Conservation (phyloP, 2,797 vertebrate species). For the Diglossa cyanea region DNA sequence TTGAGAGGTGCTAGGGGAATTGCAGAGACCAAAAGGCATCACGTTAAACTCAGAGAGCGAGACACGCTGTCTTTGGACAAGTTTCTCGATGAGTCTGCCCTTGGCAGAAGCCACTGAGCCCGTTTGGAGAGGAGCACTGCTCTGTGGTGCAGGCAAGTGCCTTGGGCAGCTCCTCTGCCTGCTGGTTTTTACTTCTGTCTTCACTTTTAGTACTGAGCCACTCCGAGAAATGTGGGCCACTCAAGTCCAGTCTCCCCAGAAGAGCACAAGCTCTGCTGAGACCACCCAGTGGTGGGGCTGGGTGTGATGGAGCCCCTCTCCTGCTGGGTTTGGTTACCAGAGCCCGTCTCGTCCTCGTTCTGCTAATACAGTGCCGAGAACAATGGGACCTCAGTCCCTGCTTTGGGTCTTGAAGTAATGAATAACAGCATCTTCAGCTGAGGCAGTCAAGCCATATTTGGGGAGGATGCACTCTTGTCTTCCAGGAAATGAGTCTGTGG, state of each 20-base stretch:
- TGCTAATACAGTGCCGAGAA: not conserved
- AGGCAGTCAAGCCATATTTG: slow-evolving; percentile 1
- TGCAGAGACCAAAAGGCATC: slow-evolving; percentile 67
- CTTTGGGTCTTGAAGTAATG: slow-evolving; percentile 26
- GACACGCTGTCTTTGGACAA: slow-evolving; percentile 58
- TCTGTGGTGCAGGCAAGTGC: not conserved
- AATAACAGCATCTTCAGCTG: slow-evolving; percentile 39
- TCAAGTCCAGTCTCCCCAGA: not conserved
- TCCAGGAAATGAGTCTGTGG: not conserved
- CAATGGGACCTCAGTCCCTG: not conserved
- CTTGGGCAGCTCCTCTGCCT: not conserved
- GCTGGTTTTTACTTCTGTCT: not conserved
- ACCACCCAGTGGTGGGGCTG: not conserved
- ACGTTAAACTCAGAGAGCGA: slow-evolving; percentile 36
- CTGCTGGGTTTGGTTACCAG: slow-evolving; percentile 28
- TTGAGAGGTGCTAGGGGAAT: slow-evolving; percentile 68
- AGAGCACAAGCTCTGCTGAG: not conserved
- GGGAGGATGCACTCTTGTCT: not conserved
- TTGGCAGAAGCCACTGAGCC: slow-evolving; percentile 48
- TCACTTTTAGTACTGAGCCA: not conserved
- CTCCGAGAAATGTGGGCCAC: not conserved
- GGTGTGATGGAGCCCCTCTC: not conserved
- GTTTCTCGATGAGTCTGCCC: slow-evolving; percentile 49
- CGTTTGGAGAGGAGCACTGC: slow-evolving; percentile 16
- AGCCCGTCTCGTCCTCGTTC: not conserved